Conservation (phyloP, 2,113 vertebrate species). For the Pagrus major region DNA sequence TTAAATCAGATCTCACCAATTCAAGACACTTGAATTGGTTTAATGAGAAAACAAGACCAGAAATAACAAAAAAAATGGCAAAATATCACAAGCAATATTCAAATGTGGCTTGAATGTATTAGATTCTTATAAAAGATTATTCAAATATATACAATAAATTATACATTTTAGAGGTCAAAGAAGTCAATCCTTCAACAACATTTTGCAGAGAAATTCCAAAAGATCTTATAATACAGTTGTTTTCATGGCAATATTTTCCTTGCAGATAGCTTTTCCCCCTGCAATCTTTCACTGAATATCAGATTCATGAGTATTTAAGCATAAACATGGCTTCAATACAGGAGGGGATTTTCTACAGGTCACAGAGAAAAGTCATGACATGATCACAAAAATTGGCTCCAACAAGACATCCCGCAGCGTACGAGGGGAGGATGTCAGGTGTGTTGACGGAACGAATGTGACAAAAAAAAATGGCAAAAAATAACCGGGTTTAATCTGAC, state of each 20-base stretch:
- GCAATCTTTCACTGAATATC: slow-evolving; percentile 15
- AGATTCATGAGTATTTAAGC: slow-evolving; percentile 43
- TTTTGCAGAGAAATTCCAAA: background rate
- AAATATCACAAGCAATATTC: background rate
- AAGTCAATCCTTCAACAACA: background rate
- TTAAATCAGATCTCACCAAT: background rate
- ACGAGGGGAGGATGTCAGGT: slow-evolving; percentile 34
- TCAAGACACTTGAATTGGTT: background rate
- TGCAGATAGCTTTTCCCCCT: background rate
- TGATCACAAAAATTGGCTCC: slow-evolving; percentile 69
- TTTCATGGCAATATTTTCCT: background rate
- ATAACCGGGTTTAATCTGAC: slow-evolving; percentile 21
- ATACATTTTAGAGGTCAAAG: background rate
- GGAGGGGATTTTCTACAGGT: slow-evolving; percentile 37
- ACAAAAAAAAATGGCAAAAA: slow-evolving; percentile 46
- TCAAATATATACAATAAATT: background rate
- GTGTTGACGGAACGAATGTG: slow-evolving; percentile 33
- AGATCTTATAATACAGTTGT: background rate
- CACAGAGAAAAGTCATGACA: slow-evolving; percentile 53
- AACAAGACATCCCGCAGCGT: slow-evolving; percentile 2
- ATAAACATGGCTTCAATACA: slow-evolving; percentile 23
- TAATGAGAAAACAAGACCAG: background rate
- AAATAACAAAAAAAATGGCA: background rate
- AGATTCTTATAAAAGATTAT: background rate
- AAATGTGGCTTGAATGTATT: background rate